A percentile compares a stretch with the other conserved stretches of the same genome.
Conservation (phyloP, 2,888 invertebrate genomes). For the Hoplodrina ambigua region DNA sequence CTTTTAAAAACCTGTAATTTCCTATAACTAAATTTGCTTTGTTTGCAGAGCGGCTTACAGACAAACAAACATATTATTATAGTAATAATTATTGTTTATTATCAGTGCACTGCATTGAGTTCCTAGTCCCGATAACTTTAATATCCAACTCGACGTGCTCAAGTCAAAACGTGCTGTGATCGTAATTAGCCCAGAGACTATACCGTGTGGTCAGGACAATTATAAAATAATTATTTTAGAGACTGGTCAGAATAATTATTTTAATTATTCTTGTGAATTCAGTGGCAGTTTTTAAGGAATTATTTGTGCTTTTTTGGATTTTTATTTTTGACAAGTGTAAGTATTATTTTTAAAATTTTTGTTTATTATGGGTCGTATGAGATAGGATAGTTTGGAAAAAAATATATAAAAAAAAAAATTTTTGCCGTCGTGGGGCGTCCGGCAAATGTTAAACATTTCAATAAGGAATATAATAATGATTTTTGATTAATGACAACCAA, state of each 20-base stretch:
- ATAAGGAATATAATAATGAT: no score
- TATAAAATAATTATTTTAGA: constrained; percentile 17
- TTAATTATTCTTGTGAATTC: constrained; percentile 7
- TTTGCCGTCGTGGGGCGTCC: no score
- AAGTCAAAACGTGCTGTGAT: constrained; percentile 11
- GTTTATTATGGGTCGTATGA: no score
- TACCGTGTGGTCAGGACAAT: constrained; percentile 8
- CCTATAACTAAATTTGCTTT: no score
- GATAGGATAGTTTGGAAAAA: no score
- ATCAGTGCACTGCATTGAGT: constrained; percentile 24
- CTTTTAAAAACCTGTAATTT: no score
- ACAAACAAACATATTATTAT: not conserved
- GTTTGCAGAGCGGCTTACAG: no score
- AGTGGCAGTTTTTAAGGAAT: constrained; percentile 33
- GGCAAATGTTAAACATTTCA: no score
- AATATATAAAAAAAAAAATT: no score
- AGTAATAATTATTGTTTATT: constrained; percentile 9
- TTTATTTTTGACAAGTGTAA: constrained; percentile 35
- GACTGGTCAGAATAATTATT: constrained; percentile 12
- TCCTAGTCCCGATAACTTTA: constrained; percentile 27
- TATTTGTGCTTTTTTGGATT: constrained; percentile 38
- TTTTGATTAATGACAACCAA: no score
- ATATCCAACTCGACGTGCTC: not conserved
- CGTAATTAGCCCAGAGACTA: not conserved
- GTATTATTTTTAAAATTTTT: constrained; percentile 14